Evolutionary conservation across 2,797 vertebrate genomes (phyloP).

Genomic region (Centroberyx gerrardi): DNA sequence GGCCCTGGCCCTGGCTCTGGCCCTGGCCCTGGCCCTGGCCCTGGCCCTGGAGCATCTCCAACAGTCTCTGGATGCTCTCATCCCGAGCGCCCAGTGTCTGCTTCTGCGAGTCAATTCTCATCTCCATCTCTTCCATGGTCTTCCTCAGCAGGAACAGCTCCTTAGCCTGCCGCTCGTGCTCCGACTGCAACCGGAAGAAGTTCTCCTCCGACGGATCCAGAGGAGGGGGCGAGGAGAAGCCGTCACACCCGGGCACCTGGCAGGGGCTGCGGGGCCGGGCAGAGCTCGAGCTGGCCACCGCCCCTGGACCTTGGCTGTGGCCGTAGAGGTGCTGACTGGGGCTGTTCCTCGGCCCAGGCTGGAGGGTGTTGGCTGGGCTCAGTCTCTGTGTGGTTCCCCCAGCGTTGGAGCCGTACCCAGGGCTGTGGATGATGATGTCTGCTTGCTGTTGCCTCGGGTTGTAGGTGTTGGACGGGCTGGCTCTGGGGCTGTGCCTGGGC

Average conservation of each 20-base stretch:
- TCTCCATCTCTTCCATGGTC: constrained; percentile 96
- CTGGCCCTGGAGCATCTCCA: constrained; percentile 96
- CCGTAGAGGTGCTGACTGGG: constrained; percentile 58
- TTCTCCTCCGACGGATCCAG: constrained; percentile 93
- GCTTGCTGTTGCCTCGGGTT: constrained; percentile 78
- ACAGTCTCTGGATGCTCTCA: constrained; percentile 95
- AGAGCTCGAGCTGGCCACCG: constrained; percentile 36
- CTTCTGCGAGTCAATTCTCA: constrained; percentile 95
- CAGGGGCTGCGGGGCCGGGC: constrained; percentile 72
- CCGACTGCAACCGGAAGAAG: constrained; percentile 91
- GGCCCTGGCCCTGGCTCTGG: too few relatives aligned
- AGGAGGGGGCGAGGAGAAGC: constrained; percentile 82
- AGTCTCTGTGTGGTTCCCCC: constrained; percentile 58
- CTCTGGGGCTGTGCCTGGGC: constrained; percentile 70
- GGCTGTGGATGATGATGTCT: constrained; percentile 82
- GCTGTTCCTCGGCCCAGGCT: constrained; percentile 61
- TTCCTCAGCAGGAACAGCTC: constrained; percentile 93
- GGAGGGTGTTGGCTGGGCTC: constrained; percentile 75
- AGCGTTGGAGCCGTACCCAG: constrained; percentile 70
- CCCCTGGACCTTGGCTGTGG: constrained; percentile 32
- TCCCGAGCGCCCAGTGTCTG: constrained; percentile 95
- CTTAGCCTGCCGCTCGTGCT: constrained; percentile 95
- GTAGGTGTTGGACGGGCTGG: constrained; percentile 78
- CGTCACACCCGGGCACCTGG: constrained; percentile 81
- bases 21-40: constrained; percentile 77